Evolutionary conservation across 35 echinoderm and acorn worm species (phyloP), one percentile per base, ranked within the genome.

Genomic region (Holothuria glaberrima): DNA sequence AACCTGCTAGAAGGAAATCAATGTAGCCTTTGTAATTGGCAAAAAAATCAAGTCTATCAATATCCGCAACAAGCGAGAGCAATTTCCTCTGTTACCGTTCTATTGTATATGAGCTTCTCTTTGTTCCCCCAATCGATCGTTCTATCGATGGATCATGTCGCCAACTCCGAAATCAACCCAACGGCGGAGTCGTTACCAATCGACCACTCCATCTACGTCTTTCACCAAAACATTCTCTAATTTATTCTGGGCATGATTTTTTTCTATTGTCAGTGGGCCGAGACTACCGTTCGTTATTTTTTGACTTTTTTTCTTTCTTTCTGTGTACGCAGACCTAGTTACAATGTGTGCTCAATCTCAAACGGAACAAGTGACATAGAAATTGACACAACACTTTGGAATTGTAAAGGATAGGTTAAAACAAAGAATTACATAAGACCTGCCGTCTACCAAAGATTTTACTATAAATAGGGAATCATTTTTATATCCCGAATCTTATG

Each of bases 11-110:
- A 32, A 41, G 71, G 71, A 75, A 75, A 75, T 75, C 71, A 75
- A 75, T 75, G 31, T 41, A 75, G 44, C 71, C 71, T 75, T 75
- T 75, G 71, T 75, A 75, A 75, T 75, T 75, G 71, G 29, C 71
- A 75, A 41, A 54, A n/a, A 75, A 75, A 75, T 75, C 71, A 75
- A 75, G 33, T 75, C 44, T 75, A 31, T 29, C 71, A 75, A 75
- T 75, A 75, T 75, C 71, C 71, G 71, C 19, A 75, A 41, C 44
- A 14, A 75, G 33, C 71, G 71, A 75, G 71, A 41, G 29, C 33
- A 75, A 75, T 75, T 75, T 75, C 71, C 71, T 75, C 71, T 75
- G 50, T 17, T 75, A 9, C 33, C 71, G 33, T 25, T 75, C 18
- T 75, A 41, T 38, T 75, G 33, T 75, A 38, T 38, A 41, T 17